Evolutionary conservation across 1,140 invertebrate species (phyloP), one percentile per base, ranked within the genome.

Genomic region (Ceratosolen fusciceps): DNA sequence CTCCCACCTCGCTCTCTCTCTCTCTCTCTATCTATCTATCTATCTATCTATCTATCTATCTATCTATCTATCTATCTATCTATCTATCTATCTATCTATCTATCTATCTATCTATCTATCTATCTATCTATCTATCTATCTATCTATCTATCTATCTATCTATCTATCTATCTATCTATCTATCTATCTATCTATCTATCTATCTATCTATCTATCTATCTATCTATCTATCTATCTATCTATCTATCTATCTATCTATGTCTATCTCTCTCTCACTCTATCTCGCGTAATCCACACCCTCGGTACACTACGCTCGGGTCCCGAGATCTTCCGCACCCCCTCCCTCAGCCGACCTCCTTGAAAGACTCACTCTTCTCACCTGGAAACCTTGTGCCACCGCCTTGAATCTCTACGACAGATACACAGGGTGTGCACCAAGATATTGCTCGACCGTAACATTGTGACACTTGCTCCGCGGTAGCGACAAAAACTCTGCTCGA

Each of bases 351-450:
- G 16, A 47, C 43, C 68, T 31, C 37, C 54, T 39, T 54, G 19
- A 74, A 21, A 58, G 62, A 68, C 72, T 49, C 43, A 29, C 52
- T 74, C 70, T 80, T 67, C 74, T 74, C 77, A 65, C 70, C 74
- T 80, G 74, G 83, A 85, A 86, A 83, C 83, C 84, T 84, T 74
- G 74, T 82, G 52, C 72, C 56, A 43, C 4, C 52, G 49, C 65
- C 75, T 70, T 31, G 37, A 21, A 49, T 29, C 77, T 67, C 68
- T 10, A 5, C 56, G 24, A 21, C 19, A 21, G 24, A 65, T n/a
- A 24, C 43, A 24, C 56, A 52, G 39, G 73, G 60, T 65, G 60
- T 75, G 29, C 74, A 3, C 16, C 62, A 16, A 24, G 58, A 49
- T 49, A 39, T 65, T 10, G 58, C 29, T n/a, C 3, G 14, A 37